phyloP scores from a whole-genome alignment of 2,888 invertebrate genomes.

The Panopea generosa region DNA sequence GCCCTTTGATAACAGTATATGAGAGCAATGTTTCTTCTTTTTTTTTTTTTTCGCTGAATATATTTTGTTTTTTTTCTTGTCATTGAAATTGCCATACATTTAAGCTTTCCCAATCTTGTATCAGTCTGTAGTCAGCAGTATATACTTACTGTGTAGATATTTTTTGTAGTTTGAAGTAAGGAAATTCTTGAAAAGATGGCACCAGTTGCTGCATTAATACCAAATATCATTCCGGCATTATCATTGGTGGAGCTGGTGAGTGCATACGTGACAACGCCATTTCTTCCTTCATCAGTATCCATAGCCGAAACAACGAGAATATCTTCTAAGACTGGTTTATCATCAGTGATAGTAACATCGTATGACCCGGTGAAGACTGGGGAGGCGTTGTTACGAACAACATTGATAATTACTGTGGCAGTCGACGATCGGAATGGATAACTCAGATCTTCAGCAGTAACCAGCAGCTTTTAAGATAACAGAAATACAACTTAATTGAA shows the following conservation, averaged over 20 bases:
- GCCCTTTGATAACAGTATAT: too few relatives aligned
- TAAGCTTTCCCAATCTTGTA: too few relatives aligned
- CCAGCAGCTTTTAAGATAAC: conserved; percentile 68
- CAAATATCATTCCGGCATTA: conserved; percentile 90
- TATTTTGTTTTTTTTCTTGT: too few relatives aligned
- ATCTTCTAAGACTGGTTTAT: conserved; percentile 56
- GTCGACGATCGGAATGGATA: conserved; percentile 65
- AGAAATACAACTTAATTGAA: too few relatives aligned
- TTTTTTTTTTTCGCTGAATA: too few relatives aligned
- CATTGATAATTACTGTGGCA: conserved; percentile 73
- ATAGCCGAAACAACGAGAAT: conserved; percentile 63
- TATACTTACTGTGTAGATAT: conserved; percentile 68
- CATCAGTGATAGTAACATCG: conserved; percentile 67
- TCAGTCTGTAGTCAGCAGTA: too few relatives aligned
- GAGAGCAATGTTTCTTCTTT: too few relatives aligned
- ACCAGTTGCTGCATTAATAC: conserved; percentile 92
- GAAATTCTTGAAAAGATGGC: conserved; percentile 83
- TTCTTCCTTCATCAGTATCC: conserved; percentile 64
- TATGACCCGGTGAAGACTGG: conserved; percentile 67
- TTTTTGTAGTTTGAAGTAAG: conserved; percentile 64
- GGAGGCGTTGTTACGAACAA: conserved; percentile 74
- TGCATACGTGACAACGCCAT: conserved; percentile 74
- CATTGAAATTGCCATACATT: too few relatives aligned
- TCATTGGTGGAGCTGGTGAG: conserved; percentile 64
- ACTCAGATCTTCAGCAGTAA: conserved; percentile 75